Percentiles rank a stretch among this genome's conserved stretches.
Evolutionary conservation across 2,113 vertebrate species (phyloP).

Genomic region (Colossoma macropomum): DNA sequence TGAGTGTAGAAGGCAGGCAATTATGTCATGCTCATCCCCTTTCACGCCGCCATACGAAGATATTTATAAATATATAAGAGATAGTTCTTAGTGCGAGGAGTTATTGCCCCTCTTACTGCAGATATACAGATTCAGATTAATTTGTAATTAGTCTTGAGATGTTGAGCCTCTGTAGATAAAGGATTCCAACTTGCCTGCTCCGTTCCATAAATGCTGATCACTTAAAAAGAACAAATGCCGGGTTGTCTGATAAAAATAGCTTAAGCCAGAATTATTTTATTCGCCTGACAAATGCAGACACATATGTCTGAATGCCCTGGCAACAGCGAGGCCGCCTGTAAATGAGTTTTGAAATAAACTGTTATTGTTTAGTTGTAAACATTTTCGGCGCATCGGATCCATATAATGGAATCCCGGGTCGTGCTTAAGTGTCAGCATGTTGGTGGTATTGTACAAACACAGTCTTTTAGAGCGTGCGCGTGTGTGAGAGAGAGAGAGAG

Average conservation of each 20-base stretch:
- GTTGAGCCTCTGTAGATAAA: slow-evolving; percentile 85
- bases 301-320: slow-evolving; percentile 78
- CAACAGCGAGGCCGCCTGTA: slow-evolving; percentile 71
- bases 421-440: slow-evolving; percentile 55
- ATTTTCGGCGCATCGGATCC: slow-evolving; percentile 63
- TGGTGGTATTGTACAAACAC: slow-evolving; percentile 59
- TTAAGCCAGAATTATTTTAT: slow-evolving; percentile 82
- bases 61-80: slow-evolving; percentile 79
- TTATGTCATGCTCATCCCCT: slow-evolving; percentile 71
- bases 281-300: slow-evolving; percentile 79
- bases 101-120: slow-evolving; percentile 78
- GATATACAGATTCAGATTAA: slow-evolving; percentile 85
- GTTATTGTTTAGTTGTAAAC: slow-evolving; percentile 71
- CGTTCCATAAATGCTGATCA: slow-evolving; percentile 77
- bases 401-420: slow-evolving; percentile 59
- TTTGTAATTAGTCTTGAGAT: slow-evolving; percentile 87
- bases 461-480: slow-evolving; percentile 41
- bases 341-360: slow-evolving; percentile 80
- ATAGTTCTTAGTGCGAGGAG: slow-evolving; percentile 76
- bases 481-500: slow-evolving; percentile 13
- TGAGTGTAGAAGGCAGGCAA: slow-evolving; percentile 76
- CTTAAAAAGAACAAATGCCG: slow-evolving; percentile 79
- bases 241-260: slow-evolving; percentile 80
- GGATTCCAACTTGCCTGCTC: slow-evolving; percentile 77
- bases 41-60: slow-evolving; percentile 49